phyloP scores from a whole-genome alignment of 1,140 invertebrate genomes.

The Lordiphosa clarofinis region DNA sequence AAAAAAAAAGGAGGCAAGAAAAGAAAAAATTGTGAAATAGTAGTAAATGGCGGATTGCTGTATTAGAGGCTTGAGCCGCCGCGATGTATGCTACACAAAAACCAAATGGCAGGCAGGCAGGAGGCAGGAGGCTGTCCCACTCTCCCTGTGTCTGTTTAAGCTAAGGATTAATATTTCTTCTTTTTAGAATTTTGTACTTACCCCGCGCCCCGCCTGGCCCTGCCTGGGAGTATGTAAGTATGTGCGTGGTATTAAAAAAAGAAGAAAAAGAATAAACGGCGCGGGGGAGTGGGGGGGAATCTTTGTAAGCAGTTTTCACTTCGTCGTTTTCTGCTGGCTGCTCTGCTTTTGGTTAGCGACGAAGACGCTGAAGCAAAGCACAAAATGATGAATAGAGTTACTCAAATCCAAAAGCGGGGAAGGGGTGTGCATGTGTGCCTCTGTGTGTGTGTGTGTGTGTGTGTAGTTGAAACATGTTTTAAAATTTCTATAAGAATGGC shows the following conservation, averaged over 20 bases:
- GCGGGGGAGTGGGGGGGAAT: slow-evolving; percentile 35
- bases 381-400: slow-evolving; percentile 76
- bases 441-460: slow-evolving; percentile 14
- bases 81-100: slow-evolving; percentile 38
- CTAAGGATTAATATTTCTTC: slow-evolving; percentile 75
- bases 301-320: slow-evolving; percentile 76
- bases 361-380: slow-evolving; percentile 11
- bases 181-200: slow-evolving; percentile 73
- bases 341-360: slow-evolving; percentile 25
- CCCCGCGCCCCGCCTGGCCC: background rate
- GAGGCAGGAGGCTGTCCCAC: background rate
- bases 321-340: slow-evolving; percentile 17
- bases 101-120: slow-evolving; percentile 5
- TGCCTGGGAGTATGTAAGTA: slow-evolving; percentile 15
- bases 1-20: slow-evolving; percentile 20
- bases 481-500: slow-evolving; percentile 68
- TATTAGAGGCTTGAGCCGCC: slow-evolving; percentile 54
- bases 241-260: slow-evolving; percentile 46
- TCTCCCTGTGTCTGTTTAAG: slow-evolving; percentile 51
- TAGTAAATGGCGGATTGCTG: slow-evolving; percentile 58
- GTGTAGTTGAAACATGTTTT: slow-evolving; percentile 70
- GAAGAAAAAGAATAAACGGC: slow-evolving; percentile 2
- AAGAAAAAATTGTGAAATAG: slow-evolving; percentile 48
- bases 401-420: slow-evolving; percentile 55
- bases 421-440: slow-evolving; percentile 17